Percentiles rank a stretch among this genome's conserved stretches.
These are phyloP conservation scores for Cydia fagiglandana DNA, from an alignment of 1,140 invertebrate genomes.

Conservation along the genomic window DNA sequence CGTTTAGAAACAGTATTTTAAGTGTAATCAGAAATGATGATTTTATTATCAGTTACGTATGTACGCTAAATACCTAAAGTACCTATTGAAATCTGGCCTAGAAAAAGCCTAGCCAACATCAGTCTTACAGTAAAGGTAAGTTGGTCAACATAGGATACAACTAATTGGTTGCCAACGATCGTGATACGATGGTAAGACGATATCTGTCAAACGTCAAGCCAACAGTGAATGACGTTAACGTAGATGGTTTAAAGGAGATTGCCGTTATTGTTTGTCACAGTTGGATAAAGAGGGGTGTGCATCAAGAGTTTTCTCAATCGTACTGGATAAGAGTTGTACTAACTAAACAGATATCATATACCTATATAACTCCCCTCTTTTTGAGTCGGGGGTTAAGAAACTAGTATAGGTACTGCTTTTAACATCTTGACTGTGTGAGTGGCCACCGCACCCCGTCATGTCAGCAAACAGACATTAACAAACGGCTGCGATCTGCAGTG, in stretches of 20 bases:
- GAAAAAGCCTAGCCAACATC: background rate
- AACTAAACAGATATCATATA: too few species aligned
- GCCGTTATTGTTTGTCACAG: too few species aligned
- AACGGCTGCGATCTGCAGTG: constrained; percentile 27
- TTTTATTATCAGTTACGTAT: background rate
- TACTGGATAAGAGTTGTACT: too few species aligned
- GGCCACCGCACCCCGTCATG: constrained; percentile 27
- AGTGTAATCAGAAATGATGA: background rate
- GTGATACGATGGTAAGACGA: too few species aligned
- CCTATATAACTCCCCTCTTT: too few species aligned
- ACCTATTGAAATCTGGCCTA: background rate
- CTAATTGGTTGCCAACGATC: too few species aligned
- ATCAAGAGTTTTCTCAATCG: too few species aligned
- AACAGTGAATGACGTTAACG: too few species aligned
- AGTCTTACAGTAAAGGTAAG: background rate
- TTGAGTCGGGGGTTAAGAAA: background rate
- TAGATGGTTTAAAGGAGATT: too few species aligned
- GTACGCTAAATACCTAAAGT: background rate
- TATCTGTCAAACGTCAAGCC: too few species aligned
- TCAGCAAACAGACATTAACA: constrained; percentile 25
- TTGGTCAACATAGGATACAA: too few species aligned
- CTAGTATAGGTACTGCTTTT: background rate
- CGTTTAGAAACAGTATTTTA: constrained; percentile 12
- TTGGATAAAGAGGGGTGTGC: too few species aligned
- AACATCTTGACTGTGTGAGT: background rate